A percentile compares a stretch with the other conserved stretches of the same genome.
Evolutionary conservation across 2,888 invertebrate species (phyloP).

Genomic region (Busseola fusca): DNA sequence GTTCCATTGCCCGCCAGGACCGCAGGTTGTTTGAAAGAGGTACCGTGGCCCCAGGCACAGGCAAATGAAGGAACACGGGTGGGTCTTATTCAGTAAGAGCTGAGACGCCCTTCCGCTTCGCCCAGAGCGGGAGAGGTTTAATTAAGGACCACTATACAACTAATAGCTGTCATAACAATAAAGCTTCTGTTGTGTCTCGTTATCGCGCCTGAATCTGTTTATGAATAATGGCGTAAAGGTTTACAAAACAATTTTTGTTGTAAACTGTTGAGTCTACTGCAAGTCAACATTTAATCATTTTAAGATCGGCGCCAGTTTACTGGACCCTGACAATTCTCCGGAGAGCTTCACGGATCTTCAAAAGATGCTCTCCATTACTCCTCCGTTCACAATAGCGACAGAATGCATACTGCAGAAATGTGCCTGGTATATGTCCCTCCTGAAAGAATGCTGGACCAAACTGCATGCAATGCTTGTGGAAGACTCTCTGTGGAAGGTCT

Average conservation of each 20-base stretch:
- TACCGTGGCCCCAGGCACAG: too few species aligned
- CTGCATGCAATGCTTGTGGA: constrained; percentile 67
- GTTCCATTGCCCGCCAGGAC: too few species aligned
- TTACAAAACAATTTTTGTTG: neutral
- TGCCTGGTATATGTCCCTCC: constrained; percentile 73
- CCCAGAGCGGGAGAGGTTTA: too few species aligned
- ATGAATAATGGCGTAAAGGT: neutral
- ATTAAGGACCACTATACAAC: too few species aligned
- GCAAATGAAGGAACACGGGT: too few species aligned
- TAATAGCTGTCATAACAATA: too few species aligned
- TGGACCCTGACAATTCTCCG: constrained; percentile 82
- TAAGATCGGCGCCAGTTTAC: constrained; percentile 80
- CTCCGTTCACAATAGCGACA: constrained; percentile 74
- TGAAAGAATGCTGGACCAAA: constrained; percentile 68
- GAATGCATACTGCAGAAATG: constrained; percentile 74
- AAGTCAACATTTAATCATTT: neutral
- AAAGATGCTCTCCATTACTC: constrained; percentile 67
- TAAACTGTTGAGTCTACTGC: too few species aligned
- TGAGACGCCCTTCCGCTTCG: too few species aligned
- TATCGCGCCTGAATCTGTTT: too few species aligned
- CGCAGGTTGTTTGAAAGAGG: too few species aligned
- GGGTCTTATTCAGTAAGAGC: too few species aligned
- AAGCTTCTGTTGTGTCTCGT: too few species aligned
- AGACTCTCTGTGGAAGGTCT: constrained; percentile 79
- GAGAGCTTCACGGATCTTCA: constrained; percentile 77